Base-by-base conservation (phyloP, 53 echinoderm and acorn worm species). In the Paelopatides confundens region DNA sequence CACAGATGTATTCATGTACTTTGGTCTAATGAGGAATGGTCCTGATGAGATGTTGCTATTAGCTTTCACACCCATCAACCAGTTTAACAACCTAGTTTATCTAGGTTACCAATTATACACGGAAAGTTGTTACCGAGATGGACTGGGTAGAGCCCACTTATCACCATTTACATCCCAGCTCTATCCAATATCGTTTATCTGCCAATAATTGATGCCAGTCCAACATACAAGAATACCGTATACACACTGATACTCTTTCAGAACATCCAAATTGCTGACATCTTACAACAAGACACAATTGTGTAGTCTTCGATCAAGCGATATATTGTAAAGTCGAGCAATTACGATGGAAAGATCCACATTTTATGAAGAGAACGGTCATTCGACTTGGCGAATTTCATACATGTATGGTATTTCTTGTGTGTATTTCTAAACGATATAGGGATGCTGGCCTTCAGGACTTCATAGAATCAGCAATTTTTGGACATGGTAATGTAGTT, bases 371-470 rank as follows among this genome's bases (percentile, higher is more conserved):
- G 36, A 81, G 90, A 40, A 30, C 87, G 9, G 93, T 93, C 1
- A 30, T 90, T 5, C 77, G 88, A 21, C 79, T 93, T 39, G 93
- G 93, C 8, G 90, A 91, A 13, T 88, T 93, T 52, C 93, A 93
- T 49, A 93, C 90, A 63, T 51, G 54, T n/a, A 91, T 91, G 91
- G 21, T 78, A 7, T 86, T 40, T 39, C 14, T 90, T 18, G 86
- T 62, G 18, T 54, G 63, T 30, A 81, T 93, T 14, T 89, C 89
- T 30, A 89, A 43, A 35, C 36, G 81, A 24, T 92, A 65, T 68
- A 65, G 76, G 40, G 92, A 92, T 67, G 89, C 92, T 65, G 92
- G 92, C 21, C 68, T 92, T 8, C 2, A 35, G 31, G 92, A 92
- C 74, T n/a, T n/a, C n/a, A n/a, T n/a, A n/a, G n/a, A n/a, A n/a